Percentiles rank a stretch among this genome's conserved stretches.
These are phyloP conservation scores for Stichodactyla helianthus DNA, from an alignment of 64 coral and sea anemone species.

Conservation along the genomic window DNA sequence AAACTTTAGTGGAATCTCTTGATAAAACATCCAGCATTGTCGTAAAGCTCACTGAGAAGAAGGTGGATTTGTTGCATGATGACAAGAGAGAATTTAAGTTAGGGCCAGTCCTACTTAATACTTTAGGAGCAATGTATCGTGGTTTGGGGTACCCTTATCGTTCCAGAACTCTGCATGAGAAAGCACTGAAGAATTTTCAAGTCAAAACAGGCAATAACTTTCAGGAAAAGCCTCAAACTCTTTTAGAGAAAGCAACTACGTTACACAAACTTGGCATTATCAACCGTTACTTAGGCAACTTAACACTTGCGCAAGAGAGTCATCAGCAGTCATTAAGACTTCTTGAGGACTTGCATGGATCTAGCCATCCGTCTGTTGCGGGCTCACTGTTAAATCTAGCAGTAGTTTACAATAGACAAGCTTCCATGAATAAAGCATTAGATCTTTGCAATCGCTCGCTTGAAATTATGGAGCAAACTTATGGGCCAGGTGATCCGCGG, in stretches of 20 bases:
- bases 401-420: constrained; percentile 73
- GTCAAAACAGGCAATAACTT: background rate
- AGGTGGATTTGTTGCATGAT: background rate
- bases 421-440: constrained; percentile 31
- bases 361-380: constrained; percentile 30
- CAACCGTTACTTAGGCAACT: constrained; percentile 65
- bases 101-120: constrained; percentile 35
- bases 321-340: constrained; percentile 48
- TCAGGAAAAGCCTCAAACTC: background rate
- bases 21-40: constrained; percentile 36
- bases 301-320: constrained; percentile 24
- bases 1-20: constrained; percentile 28
- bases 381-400: constrained; percentile 67
- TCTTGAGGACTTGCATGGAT: constrained; percentile 30
- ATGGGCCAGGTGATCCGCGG: constrained; percentile 49
- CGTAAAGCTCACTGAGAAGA: background rate
- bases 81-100: background rate
- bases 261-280: constrained; percentile 75
- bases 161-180: constrained; percentile 58
- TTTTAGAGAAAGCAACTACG: constrained; percentile 56
- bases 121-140: constrained; percentile 57
- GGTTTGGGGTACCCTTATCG: constrained; percentile 52
- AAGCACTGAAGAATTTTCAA: constrained; percentile 26
- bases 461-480: constrained; percentile 23
- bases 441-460: constrained; percentile 63